Evolutionary conservation across 37 sponge, comb jelly and placozoan genomes (phyloP), one percentile per base, ranked within the genome.

Genomic region (Agelas oroides): DNA sequence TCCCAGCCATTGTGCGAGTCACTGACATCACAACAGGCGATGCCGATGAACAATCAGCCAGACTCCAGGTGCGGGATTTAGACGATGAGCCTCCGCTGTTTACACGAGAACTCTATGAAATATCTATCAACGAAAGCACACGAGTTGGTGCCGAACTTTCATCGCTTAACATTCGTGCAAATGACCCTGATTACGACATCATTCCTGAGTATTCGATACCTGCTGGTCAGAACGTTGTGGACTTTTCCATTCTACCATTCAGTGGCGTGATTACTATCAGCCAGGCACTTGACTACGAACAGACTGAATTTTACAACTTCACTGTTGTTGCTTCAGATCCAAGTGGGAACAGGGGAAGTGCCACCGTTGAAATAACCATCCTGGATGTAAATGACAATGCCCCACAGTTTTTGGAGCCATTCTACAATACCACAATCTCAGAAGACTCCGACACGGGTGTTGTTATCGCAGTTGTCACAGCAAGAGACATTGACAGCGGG

Each of bases 1-100:
- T 81, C 18, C 33, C 32, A 16, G 76, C 84, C 24, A 46, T 59
- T 55, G 53, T 55, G 23, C 33, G 68, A 5, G 86, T 85, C 1
- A 55, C 24, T 17, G 90, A 90, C 53, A 13, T 56, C 5, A 74
- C 75, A 3, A 54, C 40, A n/a, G 53, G 64, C 17, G 67, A 58
- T 53, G 16, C 18, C 0, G 58, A 23, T 2, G n/a, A 35, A 14
- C 25, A 0, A 1, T 1, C 37, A 11, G 12, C 35, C 1, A 53
- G 67, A 18, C 79, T 86, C 36, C 53, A 53, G 20, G 83, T 88
- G 14, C 39, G 12, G 0, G 92, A 92, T 63, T 31, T 81, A 15
- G 90, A 93, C 70, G 86, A 88, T 61, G 72, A 80, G 37, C 78
- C 90, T 38, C 93, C 93, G 37, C 70, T 62, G 0, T 88, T 93